Base-by-base conservation (phyloP, 2,113 vertebrate species). In the Pongo abelii region DNA sequence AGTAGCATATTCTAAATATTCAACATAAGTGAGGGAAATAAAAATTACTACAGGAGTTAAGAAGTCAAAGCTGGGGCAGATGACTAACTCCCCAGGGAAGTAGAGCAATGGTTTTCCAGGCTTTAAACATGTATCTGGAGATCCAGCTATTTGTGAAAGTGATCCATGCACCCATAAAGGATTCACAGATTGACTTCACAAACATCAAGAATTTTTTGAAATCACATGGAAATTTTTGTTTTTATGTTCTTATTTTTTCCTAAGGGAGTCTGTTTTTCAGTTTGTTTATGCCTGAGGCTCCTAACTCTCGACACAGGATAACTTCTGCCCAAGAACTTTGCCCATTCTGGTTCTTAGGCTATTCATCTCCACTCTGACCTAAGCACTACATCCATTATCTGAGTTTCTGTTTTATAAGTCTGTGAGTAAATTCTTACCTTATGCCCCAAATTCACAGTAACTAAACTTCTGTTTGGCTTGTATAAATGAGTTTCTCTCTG, bases 21-120 rank as follows among this genome's bases (percentile, higher is more conserved):
- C 91, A 81, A 64, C 85, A 40, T 91, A 91, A 85, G 9, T 40
- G 22, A 94, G 52, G 8, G 27, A 95, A 95, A 89, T 93, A 67
- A 25, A 61, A 77, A 57, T 93, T 43, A 86, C 12, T 88, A 0
- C 9, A 46, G n/a, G 13, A 40, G 18, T 80, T 81, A 11, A 81
- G 40, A 94, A 57, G 18, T 30, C 38, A 25, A 81, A 20, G 20
- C 6, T 35, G 8, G 14, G 14, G 7, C 2, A 43, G 25, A 32
- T 17, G 9, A 22, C 3, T 20, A 78, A 23, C 17, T 25, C 25
- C 6, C 16, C 2, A 59, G 50, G 55, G 9, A 32, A 70, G 7
- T 4, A 75, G 25, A 1, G 0, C 9, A n/a, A 0, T 50, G 20
- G 40, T 74, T 43, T 25, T 83, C 35, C 9, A 27, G 35, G 30